Percentiles rank a stretch among this genome's conserved stretches.
Conservation (phyloP, 2,797 vertebrate genomes). For the Tapirus indicus region DNA sequence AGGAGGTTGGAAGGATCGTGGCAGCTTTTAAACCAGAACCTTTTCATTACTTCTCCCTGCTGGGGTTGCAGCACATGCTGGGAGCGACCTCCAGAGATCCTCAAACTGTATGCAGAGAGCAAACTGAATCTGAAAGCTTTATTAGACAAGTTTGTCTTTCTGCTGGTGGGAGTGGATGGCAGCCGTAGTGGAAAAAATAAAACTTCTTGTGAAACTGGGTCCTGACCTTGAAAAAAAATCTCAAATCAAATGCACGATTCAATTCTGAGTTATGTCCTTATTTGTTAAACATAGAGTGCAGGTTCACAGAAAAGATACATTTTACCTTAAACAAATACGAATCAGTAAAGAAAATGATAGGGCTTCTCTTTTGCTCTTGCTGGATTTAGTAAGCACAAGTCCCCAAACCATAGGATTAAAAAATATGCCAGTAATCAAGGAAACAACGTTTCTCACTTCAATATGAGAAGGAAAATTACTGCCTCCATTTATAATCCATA, state of each 20-base stretch:
- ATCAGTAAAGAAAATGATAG: conserved; percentile 67
- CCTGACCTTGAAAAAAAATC: conserved; percentile 86
- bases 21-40: conserved; percentile 89
- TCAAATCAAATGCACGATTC: conserved; percentile 83
- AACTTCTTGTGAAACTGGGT: conserved; percentile 86
- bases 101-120: conserved; percentile 87
- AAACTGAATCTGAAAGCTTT: conserved; percentile 92
- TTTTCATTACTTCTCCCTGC: conserved; percentile 91
- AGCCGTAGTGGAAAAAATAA: conserved; percentile 86
- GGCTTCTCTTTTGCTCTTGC: conserved; percentile 29
- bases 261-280: conserved; percentile 78
- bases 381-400: conserved; percentile 34
- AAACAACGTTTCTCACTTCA: neutral
- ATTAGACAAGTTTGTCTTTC: conserved; percentile 91
- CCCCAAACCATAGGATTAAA: neutral
- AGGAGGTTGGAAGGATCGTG: conserved; percentile 83
- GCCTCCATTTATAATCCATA: neutral
- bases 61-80: conserved; percentile 88
- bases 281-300: conserved; percentile 80
- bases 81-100: conserved; percentile 90
- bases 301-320: conserved; percentile 66
- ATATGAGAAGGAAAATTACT: neutral
- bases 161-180: conserved; percentile 86
- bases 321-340: conserved; percentile 72
- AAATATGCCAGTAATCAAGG: neutral